phyloP scores from a whole-genome alignment of 2,113 vertebrate genomes.

The Corythornis cristatus region DNA sequence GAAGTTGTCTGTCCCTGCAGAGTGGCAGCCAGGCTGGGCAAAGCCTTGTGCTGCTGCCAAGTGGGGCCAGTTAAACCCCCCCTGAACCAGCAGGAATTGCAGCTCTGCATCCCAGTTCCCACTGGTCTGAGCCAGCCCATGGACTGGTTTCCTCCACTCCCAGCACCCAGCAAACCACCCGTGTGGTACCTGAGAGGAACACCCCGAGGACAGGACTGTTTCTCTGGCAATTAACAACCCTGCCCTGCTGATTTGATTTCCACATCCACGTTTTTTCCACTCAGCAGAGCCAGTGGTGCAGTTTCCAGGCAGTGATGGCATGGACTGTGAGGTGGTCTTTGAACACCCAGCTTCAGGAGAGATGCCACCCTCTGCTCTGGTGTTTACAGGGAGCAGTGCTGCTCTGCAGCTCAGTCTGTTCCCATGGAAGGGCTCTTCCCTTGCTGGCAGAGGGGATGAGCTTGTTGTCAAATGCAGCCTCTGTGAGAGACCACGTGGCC shows the following conservation, averaged over 20 bases:
- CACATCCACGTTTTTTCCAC: neutral
- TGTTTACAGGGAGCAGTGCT: constrained; percentile 41
- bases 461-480: constrained; percentile 27
- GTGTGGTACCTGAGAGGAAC: neutral
- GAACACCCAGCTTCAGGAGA: neutral
- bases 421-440: constrained; percentile 15
- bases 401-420: constrained; percentile 1
- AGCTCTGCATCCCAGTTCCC: neutral
- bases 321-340: constrained; percentile 36
- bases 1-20: neutral
- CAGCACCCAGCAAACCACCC: neutral
- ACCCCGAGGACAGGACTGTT: neutral
- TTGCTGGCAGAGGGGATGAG: constrained; percentile 1
- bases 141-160: neutral
- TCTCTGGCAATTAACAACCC: neutral
- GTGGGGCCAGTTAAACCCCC: no score
- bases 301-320: neutral
- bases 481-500: constrained; percentile 45
- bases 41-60: neutral
- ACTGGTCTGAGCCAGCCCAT: neutral
- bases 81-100: neutral
- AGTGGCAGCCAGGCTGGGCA: neutral
- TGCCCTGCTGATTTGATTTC: neutral
- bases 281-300: neutral
- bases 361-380: constrained; percentile 37